Conservation (phyloP, 2,888 invertebrate genomes). For the Dryocosmus kuriphilus region DNA sequence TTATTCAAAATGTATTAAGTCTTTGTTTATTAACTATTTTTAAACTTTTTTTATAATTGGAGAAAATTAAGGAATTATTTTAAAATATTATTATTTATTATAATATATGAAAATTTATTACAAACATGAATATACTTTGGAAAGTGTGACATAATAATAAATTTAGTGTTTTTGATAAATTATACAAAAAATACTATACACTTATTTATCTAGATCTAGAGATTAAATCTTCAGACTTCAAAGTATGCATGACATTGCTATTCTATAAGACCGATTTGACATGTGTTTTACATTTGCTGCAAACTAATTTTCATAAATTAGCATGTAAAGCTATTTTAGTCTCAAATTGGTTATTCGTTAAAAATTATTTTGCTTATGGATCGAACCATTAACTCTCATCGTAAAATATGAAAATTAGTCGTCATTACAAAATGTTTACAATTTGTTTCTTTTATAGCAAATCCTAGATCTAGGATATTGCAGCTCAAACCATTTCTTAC, state of each 20-base stretch:
- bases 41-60: too few relatives aligned
- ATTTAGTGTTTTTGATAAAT: too few relatives aligned
- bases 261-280: background rate
- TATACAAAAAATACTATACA: background rate
- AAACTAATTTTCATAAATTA: conserved; percentile 27
- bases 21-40: too few relatives aligned
- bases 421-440: background rate
- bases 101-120: too few relatives aligned
- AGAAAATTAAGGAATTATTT: too few relatives aligned
- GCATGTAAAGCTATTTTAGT: background rate
- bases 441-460: background rate
- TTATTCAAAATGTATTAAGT: too few relatives aligned
- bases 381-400: background rate
- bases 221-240: background rate
- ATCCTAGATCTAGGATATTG: too few relatives aligned
- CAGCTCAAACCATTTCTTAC: background rate
- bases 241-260: background rate
- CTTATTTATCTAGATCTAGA: background rate
- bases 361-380: background rate
- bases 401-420: background rate
- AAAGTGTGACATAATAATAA: too few relatives aligned
- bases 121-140: too few relatives aligned
- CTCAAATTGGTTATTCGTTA: background rate
- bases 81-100: too few relatives aligned
- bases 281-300: background rate